Percentiles rank a stretch among this genome's conserved stretches.
phyloP scores from a whole-genome alignment of 1,140 invertebrate species.

The Asbolus verrucosus region DNA sequence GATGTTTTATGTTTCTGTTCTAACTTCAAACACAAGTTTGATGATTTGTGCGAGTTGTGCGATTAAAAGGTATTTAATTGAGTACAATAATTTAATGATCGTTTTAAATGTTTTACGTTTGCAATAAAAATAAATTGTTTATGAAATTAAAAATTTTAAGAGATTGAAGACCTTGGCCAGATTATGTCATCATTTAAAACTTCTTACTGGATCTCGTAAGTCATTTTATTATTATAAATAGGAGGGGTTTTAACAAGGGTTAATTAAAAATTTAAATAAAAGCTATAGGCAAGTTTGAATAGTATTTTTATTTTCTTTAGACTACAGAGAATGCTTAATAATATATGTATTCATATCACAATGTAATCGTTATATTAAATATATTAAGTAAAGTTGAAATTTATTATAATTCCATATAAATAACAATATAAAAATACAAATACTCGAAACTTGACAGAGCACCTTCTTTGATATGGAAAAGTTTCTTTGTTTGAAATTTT shows the following conservation, averaged over 20 bases:
- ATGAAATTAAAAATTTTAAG: too few relatives aligned
- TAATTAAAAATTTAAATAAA: neutral
- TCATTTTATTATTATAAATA: too few relatives aligned
- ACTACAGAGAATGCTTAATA: slow-evolving; percentile 23
- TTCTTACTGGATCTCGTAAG: too few relatives aligned
- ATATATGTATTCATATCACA: slow-evolving; percentile 15
- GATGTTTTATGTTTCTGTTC: too few relatives aligned
- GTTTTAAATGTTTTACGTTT: too few relatives aligned
- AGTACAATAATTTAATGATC: too few relatives aligned
- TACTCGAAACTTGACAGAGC: slow-evolving; percentile 31
- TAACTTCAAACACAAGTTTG: too few relatives aligned
- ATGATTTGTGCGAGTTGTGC: too few relatives aligned
- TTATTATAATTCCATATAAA: slow-evolving; percentile 26
- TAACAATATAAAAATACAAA: slow-evolving; percentile 37
- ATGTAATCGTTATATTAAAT: slow-evolving; percentile 18
- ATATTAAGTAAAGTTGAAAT: slow-evolving; percentile 27
- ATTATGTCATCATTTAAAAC: too few relatives aligned
- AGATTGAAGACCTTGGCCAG: too few relatives aligned
- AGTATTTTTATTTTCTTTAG: slow-evolving; percentile 8
- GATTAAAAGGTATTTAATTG: too few relatives aligned
- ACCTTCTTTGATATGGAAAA: slow-evolving; percentile 30
- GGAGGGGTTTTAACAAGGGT: neutral
- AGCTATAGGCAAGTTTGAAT: slow-evolving; percentile 1
- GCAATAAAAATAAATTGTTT: too few relatives aligned
- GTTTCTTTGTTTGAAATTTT: slow-evolving; percentile 9